Conservation (phyloP, 1,140 invertebrate genomes). For the Lordiphosa mommai region DNA sequence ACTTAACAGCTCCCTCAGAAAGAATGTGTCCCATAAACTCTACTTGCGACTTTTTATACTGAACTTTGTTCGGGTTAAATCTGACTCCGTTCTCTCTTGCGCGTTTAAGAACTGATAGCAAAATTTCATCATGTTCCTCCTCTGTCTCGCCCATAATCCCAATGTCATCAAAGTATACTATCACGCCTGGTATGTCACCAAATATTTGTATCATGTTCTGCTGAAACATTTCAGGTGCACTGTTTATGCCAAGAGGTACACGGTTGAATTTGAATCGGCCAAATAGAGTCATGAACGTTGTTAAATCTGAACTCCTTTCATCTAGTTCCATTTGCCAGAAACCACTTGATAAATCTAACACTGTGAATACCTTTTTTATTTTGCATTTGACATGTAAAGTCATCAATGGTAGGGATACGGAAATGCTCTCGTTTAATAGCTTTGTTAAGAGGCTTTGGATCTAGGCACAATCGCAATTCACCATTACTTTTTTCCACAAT, state of each 20-base stretch:
- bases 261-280: no score
- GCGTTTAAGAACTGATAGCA: background rate
- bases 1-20: no score
- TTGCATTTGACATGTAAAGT: background rate
- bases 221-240: background rate
- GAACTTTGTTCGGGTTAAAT: background rate
- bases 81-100: background rate
- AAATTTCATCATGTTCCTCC: constrained; percentile 4
- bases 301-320: no score
- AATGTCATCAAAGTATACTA: constrained; percentile 7
- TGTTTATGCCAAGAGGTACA: no score
- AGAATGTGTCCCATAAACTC: no score
- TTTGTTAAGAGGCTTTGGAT: background rate
- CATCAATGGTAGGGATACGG: background rate
- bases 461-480: no score
- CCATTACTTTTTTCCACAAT: no score
- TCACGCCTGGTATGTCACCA: background rate
- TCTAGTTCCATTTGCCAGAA: no score
- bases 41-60: background rate
- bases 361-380: background rate
- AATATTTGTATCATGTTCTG: no score
- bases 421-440: background rate
- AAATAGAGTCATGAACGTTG: no score
- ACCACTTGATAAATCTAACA: no score
- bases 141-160: background rate